These are phyloP conservation scores for Penaeus monodon DNA, from an alignment of 2,888 invertebrate species.

Conservation along the genomic window DNA sequence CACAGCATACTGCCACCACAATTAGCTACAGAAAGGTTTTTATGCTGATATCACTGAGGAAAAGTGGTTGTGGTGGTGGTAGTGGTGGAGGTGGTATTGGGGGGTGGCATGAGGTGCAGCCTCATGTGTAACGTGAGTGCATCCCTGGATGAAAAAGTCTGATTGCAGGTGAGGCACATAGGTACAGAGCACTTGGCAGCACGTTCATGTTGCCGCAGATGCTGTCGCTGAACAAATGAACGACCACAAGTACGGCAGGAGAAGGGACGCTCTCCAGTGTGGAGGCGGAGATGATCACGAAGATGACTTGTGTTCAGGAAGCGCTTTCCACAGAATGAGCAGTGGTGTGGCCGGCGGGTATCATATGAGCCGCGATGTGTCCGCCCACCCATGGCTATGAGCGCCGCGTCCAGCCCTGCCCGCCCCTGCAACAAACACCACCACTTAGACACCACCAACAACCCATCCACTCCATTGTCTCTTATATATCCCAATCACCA, in stretches of 20 bases:
- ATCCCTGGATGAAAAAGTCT: constrained; percentile 48
- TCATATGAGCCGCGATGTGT: constrained; percentile 54
- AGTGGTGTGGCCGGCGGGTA: constrained; percentile 46
- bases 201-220: constrained; percentile 60
- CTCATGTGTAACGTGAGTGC: constrained; percentile 49
- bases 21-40: constrained; percentile 32
- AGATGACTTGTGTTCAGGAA: constrained; percentile 60
- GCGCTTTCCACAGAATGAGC: constrained; percentile 58
- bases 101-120: constrained; percentile 44
- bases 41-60: constrained; percentile 40
- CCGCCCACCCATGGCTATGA: constrained; percentile 41
- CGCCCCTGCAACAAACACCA: constrained; percentile 65
- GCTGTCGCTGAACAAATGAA: constrained; percentile 64
- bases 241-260: constrained; percentile 59
- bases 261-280: constrained; percentile 65
- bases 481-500: too few relatives aligned
- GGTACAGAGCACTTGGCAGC: constrained; percentile 47
- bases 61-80: constrained; percentile 40
- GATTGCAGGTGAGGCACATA: constrained; percentile 57
- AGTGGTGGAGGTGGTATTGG: constrained; percentile 35
- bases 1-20: constrained; percentile 47
- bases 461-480: constrained; percentile 3
- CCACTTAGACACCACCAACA: constrained; percentile 39
- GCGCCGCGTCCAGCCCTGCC: constrained; percentile 56
- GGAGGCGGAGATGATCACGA: constrained; percentile 63